Percentiles rank a stretch among this genome's conserved stretches.
These are phyloP conservation scores for Cotesia chilonis DNA, from an alignment of 1,140 invertebrate species.

Conservation along the genomic window DNA sequence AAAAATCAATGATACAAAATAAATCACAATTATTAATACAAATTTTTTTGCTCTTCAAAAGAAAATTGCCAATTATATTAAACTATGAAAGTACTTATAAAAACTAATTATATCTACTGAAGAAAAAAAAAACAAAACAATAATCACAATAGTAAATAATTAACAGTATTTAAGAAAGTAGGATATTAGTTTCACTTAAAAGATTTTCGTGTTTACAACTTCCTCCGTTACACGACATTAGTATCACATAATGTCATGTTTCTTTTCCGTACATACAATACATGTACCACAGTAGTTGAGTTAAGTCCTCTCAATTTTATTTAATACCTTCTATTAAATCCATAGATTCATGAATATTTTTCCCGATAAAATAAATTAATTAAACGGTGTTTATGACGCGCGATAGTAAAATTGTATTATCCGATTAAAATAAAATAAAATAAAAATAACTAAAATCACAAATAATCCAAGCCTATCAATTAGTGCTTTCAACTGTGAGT, in stretches of 20 bases:
- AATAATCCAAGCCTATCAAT: conserved; percentile 32
- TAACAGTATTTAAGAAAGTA: conserved; percentile 12
- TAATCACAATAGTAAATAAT: background rate
- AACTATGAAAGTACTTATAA: too few relatives aligned
- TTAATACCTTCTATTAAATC: too few relatives aligned
- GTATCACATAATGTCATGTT: background rate
- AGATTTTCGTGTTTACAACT: conserved; percentile 14
- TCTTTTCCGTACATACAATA: too few relatives aligned
- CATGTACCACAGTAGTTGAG: too few relatives aligned
- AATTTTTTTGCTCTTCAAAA: too few relatives aligned
- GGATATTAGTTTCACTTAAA: conserved; percentile 15
- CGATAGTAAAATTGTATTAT: background rate
- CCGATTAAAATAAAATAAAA: conserved; percentile 8
- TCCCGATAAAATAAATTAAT: conserved; percentile 33
- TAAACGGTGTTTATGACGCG: conserved; percentile 26
- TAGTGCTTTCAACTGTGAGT: conserved; percentile 4
- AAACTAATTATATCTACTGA: background rate
- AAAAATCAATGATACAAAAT: too few relatives aligned
- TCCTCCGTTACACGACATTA: conserved; percentile 3
- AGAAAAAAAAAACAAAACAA: background rate
- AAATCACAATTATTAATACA: too few relatives aligned
- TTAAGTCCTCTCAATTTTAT: too few relatives aligned
- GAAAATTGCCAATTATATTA: too few relatives aligned
- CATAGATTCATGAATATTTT: background rate
- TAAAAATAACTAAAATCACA: conserved; percentile 12